Conservation (phyloP, 2,113 vertebrate genomes). For the Melanostigma gelatinosum region DNA sequence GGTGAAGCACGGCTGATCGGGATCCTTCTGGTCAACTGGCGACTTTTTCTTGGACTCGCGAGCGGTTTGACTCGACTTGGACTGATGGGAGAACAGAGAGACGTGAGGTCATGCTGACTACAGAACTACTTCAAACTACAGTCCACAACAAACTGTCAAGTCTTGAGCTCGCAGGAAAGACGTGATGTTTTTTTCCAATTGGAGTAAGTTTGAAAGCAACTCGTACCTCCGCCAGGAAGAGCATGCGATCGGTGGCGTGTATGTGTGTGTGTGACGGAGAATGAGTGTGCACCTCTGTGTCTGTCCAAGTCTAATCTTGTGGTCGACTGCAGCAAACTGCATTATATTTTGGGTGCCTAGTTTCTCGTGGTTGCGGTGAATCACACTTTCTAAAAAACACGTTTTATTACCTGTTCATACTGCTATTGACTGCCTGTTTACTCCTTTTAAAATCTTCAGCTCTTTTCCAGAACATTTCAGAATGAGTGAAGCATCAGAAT, state of each 20-base stretch:
- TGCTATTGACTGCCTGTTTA: no score
- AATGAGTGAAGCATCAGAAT: background rate
- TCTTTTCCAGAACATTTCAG: background rate
- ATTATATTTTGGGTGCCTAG: no score
- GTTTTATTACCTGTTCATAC: no score
- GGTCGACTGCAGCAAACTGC: no score
- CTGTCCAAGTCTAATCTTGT: no score
- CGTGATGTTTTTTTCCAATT: background rate
- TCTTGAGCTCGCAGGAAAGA: background rate
- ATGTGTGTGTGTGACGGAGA: no score
- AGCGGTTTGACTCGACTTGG: conserved; percentile 30
- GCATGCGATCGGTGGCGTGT: no score
- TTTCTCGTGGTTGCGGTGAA: no score
- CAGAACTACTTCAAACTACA: background rate
- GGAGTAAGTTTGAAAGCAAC: background rate
- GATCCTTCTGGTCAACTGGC: conserved; percentile 73
- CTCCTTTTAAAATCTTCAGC: background rate
- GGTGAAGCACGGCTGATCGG: conserved; percentile 87
- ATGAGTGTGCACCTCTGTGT: no score
- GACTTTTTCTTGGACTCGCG: conserved; percentile 60
- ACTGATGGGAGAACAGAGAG: conserved; percentile 56
- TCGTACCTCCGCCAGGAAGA: no score
- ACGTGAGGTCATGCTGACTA: background rate
- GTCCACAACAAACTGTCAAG: background rate
- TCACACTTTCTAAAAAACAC: no score